These are phyloP conservation scores for Passer domesticus DNA, from an alignment of 2,113 vertebrate species.

Conservation along the genomic window DNA sequence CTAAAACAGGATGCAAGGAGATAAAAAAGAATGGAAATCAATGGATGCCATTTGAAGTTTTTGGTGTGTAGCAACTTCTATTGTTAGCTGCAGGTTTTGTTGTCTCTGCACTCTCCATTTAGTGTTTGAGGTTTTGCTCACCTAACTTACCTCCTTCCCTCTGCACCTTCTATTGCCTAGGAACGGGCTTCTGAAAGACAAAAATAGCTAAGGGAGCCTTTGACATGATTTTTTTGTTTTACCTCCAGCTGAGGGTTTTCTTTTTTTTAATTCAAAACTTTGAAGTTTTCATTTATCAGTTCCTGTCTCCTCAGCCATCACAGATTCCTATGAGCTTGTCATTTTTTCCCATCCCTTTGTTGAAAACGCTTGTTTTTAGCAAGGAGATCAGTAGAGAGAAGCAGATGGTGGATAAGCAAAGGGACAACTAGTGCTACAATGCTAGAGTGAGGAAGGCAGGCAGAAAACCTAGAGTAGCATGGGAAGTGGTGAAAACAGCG, in stretches of 20 bases:
- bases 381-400: slow-evolving; percentile 23
- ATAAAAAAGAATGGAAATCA: slow-evolving; percentile 65
- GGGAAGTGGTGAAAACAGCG: not conserved
- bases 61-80: slow-evolving; percentile 42
- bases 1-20: slow-evolving; percentile 48
- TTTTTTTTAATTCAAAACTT: slow-evolving; percentile 45
- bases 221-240: slow-evolving; percentile 52
- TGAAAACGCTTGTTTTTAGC: slow-evolving; percentile 53
- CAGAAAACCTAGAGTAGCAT: not conserved
- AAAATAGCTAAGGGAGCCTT: slow-evolving; percentile 44
- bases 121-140: slow-evolving; percentile 52
- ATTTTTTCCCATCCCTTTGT: slow-evolving; percentile 21
- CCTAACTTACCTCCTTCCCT: slow-evolving; percentile 18
- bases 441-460: not conserved
- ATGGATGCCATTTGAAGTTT: slow-evolving; percentile 70
- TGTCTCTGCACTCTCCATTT: slow-evolving; percentile 39
- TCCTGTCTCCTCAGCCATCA: slow-evolving; percentile 20
- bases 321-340: slow-evolving; percentile 50
- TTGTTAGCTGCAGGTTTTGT: slow-evolving; percentile 44
- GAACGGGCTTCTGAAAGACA: slow-evolving; percentile 46
- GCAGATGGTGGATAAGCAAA: slow-evolving; percentile 48
- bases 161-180: slow-evolving; percentile 19
- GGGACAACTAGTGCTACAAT: not conserved
- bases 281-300: slow-evolving; percentile 60
- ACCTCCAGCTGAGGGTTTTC: slow-evolving; percentile 19